Conservation (phyloP, 2,888 invertebrate genomes). For the Calephelis perditalis region DNA sequence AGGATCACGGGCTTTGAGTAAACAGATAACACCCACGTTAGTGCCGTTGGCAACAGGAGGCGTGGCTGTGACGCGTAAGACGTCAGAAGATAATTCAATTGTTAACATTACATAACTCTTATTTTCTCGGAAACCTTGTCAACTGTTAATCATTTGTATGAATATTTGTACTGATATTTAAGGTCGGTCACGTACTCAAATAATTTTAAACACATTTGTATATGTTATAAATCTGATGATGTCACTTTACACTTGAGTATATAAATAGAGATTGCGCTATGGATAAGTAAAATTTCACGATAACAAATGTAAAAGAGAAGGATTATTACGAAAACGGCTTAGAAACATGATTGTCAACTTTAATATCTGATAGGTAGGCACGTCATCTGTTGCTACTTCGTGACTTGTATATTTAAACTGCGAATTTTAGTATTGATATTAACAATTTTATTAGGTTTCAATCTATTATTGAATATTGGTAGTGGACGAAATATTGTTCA, state of each 20-base stretch:
- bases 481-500: too few relatives aligned
- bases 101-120: constrained; percentile 20
- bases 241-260: background rate
- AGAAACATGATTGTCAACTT: background rate
- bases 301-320: background rate
- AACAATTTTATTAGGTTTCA: too few relatives aligned
- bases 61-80: constrained; percentile 57
- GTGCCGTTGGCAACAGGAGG: constrained; percentile 54
- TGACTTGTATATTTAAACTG: background rate
- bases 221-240: constrained; percentile 7
- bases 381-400: background rate
- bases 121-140: constrained; percentile 4
- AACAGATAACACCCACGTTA: constrained; percentile 22
- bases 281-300: constrained; percentile 2
- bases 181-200: constrained; percentile 18
- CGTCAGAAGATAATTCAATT: constrained; percentile 39
- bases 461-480: too few relatives aligned
- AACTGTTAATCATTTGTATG: constrained; percentile 9
- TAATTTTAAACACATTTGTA: constrained; percentile 12
- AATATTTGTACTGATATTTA: constrained; percentile 14
- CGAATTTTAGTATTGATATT: background rate
- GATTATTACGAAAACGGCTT: background rate
- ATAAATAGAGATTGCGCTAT: background rate
- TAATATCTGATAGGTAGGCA: background rate
- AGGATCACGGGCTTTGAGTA: constrained; percentile 20